phyloP scores from a whole-genome alignment of 1,140 invertebrate genomes.

The Camponotus pennsylvanicus region DNA sequence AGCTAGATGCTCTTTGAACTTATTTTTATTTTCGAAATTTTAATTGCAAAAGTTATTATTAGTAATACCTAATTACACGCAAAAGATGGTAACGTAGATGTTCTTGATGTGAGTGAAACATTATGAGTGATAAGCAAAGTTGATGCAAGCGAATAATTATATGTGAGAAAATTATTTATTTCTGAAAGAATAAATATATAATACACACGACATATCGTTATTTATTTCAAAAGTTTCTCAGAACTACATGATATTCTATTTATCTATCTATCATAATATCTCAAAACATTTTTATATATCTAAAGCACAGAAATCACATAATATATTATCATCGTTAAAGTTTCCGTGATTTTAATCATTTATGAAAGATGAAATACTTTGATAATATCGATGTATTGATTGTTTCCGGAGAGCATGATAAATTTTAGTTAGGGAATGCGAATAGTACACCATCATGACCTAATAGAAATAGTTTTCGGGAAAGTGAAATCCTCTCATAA shows the following conservation, averaged over 20 bases:
- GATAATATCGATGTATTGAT: not conserved
- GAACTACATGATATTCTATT: not conserved
- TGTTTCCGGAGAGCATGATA: not conserved
- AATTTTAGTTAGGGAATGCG: conserved; percentile 19
- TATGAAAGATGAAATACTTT: not conserved
- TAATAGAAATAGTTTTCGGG: conserved; percentile 42
- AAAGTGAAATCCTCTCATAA: conserved; percentile 52
- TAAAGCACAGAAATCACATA: not conserved
- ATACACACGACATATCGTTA: not conserved
- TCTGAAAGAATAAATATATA: not conserved
- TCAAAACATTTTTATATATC: not conserved
- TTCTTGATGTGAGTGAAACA: not conserved
- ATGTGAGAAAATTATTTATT: not conserved
- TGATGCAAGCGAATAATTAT: conserved; percentile 13
- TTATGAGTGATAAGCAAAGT: not conserved
- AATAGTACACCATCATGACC: not conserved
- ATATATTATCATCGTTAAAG: not conserved
- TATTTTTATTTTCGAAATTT: not conserved
- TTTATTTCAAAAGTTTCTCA: not conserved
- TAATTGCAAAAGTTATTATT: conserved; percentile 6
- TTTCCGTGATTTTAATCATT: not conserved
- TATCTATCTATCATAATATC: not conserved
- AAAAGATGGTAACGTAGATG: not conserved
- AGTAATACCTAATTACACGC: not conserved
- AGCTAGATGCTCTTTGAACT: conserved; percentile 1